Percentiles rank a stretch among this genome's conserved stretches.
Evolutionary conservation across 2,888 invertebrate genomes (phyloP).

Genomic region (Entomobrya proxima): DNA sequence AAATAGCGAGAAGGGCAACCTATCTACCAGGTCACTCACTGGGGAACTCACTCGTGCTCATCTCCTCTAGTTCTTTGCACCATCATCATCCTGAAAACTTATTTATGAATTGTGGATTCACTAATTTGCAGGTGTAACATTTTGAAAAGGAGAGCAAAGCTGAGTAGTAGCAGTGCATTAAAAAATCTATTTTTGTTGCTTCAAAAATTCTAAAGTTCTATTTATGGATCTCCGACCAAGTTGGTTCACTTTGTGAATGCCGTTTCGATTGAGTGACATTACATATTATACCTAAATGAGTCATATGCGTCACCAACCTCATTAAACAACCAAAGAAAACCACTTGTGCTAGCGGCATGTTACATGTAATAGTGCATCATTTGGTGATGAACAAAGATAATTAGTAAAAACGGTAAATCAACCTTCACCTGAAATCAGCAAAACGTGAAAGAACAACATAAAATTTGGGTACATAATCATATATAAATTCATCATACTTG

Average conservation of each 20-base stretch:
- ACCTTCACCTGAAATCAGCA: conserved; percentile 41
- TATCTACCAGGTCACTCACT: conserved; percentile 53
- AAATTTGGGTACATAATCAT: background rate
- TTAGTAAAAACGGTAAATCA: conserved; percentile 40
- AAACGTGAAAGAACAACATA: background rate
- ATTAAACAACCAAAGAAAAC: background rate
- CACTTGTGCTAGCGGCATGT: background rate
- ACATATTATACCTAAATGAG: no score
- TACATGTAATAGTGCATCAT: conserved; percentile 12
- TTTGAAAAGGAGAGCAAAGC: background rate
- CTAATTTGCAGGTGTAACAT: background rate
- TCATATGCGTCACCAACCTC: background rate
- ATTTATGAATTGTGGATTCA: background rate
- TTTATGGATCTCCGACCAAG: background rate
- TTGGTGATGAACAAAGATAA: background rate
- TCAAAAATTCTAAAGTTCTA: background rate
- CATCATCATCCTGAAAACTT: background rate
- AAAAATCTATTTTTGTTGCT: conserved; percentile 28
- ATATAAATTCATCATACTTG: no score
- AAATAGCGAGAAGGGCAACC: background rate
- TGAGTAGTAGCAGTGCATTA: background rate
- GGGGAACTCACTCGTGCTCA: background rate
- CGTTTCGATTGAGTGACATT: conserved; percentile 25
- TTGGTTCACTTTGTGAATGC: background rate
- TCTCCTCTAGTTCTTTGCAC: background rate